Base-by-base conservation (phyloP, 2,797 vertebrate genomes). In the Gobio occitaniae region DNA sequence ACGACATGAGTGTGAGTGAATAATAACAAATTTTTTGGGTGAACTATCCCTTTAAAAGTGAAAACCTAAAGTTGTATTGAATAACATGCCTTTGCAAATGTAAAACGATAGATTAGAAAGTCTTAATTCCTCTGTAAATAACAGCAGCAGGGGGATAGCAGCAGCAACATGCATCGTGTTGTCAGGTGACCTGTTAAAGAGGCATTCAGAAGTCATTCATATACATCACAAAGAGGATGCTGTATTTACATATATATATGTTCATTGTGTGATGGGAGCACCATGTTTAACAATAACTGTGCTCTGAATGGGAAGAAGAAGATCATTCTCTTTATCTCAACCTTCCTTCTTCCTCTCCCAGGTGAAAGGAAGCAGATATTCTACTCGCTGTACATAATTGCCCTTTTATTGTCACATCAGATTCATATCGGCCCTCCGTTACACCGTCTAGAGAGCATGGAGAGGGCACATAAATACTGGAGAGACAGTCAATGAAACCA, bases 401-500 rank as follows among this genome's bases (percentile, higher is more conserved):
- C 88, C 91, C 93, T 93, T 94, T 95, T 93, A 94, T 93, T 95
- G 93, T 95, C 92, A 94, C 93, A 93, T 95, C 93, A 95, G 91
- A 95, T 95, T 95, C 92, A 94, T 93, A 94, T 95, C 92, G 92
- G 90, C 6, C 79, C 78, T 84, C 78, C 41, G 70, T 84, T 74
- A 89, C 89, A 88, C 90, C 87, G 65, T n/a, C 41, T 32, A 89
- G 90, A 90, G 89, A 89, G 91, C 92, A 93, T 80, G 94, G 91
- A 93, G 93, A 92, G 84, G 76, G 88, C 91, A 93, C 93, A 95
- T 95, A 95, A 96, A 94, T 89, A 89, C 90, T 89, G 91, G 91
- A 90, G 75, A 89, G 92, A 89, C 89, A 92, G 93, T 95, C 95
- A 95, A 95, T 96, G 95, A 95, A 95, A 94, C 92, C 94, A 95